These are phyloP conservation scores for Aphelinus certus DNA, from an alignment of 1,140 invertebrate genomes.

Conservation along the genomic window DNA sequence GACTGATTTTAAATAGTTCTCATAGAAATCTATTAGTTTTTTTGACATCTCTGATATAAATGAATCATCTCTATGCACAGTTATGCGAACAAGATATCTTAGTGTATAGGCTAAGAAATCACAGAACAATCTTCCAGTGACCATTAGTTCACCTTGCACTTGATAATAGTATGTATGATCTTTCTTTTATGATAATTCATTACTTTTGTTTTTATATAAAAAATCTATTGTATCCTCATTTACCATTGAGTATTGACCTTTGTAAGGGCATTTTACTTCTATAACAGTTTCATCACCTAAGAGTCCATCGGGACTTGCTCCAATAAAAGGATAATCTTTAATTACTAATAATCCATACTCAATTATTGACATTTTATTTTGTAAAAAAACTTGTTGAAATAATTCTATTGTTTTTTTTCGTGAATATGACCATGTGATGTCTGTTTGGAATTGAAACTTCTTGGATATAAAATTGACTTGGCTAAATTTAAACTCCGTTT, in stretches of 20 bases:
- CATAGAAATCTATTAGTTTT: constrained; percentile 27
- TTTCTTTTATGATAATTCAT: background rate
- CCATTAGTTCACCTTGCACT: constrained; percentile 30
- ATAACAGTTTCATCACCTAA: constrained; percentile 42
- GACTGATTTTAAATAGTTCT: constrained; percentile 23
- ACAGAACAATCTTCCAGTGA: constrained; percentile 24
- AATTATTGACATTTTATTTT: background rate
- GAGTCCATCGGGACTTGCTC: constrained; percentile 51
- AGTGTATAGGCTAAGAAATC: constrained; percentile 34
- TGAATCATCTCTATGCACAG: constrained; percentile 32
- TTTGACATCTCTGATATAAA: constrained; percentile 24
- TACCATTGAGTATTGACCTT: constrained; percentile 5
- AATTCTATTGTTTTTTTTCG: constrained; percentile 26
- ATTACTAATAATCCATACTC: constrained; percentile 29
- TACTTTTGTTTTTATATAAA: constrained; percentile 5
- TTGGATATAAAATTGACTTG: background rate
- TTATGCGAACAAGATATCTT: constrained; percentile 20
- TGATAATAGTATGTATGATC: constrained; percentile 39
- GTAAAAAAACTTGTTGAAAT: constrained; percentile 15
- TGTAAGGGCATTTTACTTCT: constrained; percentile 43
- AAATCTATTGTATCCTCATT: constrained; percentile 16
- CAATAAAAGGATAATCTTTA: constrained; percentile 44
- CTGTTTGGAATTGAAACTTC: background rate
- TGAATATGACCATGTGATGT: constrained; percentile 28
- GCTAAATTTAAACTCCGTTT: background rate